Evolutionary conservation across 2,797 vertebrate species (phyloP).

Genomic region (Decapterus maruadsi): DNA sequence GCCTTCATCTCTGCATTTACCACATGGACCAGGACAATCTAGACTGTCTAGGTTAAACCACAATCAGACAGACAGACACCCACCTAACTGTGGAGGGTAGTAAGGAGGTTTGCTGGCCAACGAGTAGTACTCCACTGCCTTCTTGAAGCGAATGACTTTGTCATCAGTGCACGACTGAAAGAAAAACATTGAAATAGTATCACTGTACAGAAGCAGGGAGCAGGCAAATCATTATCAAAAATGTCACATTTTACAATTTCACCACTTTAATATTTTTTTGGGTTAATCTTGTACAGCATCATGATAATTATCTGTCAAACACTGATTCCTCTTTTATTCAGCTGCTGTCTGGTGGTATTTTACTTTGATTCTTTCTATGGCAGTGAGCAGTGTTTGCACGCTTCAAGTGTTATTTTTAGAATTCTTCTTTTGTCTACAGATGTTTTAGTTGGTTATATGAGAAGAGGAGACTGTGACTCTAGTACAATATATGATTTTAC

Average conservation of each 20-base stretch:
- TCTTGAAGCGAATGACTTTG: slow-evolving; percentile 95
- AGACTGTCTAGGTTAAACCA: background rate
- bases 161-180: slow-evolving; percentile 94
- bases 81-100: slow-evolving; percentile 91
- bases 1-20: background rate
- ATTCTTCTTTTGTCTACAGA: background rate
- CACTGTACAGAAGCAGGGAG: too few species aligned
- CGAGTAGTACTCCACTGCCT: slow-evolving; percentile 95
- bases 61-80: slow-evolving; percentile 61
- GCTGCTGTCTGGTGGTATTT: background rate
- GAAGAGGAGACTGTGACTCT: background rate
- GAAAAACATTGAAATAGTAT: background rate
- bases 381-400: background rate
- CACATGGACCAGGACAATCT: background rate
- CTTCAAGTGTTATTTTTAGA: background rate
- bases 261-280: too few species aligned
- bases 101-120: slow-evolving; percentile 90
- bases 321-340: background rate
- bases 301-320: background rate
- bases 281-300: background rate
- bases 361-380: background rate
- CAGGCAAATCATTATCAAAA: too few species aligned
- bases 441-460: background rate
- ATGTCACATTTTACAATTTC: too few species aligned
- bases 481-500: background rate